Evolutionary conservation across 2,797 vertebrate species (phyloP), one percentile per base, ranked within the genome.

Genomic region (Peromyscus eremicus): DNA sequence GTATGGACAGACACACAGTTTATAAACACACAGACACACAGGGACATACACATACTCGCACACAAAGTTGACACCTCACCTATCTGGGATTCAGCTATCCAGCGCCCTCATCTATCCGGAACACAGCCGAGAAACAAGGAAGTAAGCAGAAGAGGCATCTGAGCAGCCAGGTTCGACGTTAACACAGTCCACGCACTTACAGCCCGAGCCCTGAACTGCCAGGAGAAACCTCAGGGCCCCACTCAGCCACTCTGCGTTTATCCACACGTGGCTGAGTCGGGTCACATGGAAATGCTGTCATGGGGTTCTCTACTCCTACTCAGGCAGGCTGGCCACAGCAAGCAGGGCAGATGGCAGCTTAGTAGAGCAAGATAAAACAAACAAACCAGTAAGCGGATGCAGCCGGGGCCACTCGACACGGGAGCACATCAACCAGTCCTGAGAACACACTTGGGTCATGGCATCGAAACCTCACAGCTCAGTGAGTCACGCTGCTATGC

Each of bases 41-140:
- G 19, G 34, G 14, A 97, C 83, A 40, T 57, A 97, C 92, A 97
- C 91, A 71, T 60, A 97, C 87, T 96, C 86, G 94, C 96, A 97
- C 96, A 97, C 93, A 68, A 96, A 97, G 85, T 97, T 96, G 96
- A 98, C 97, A 98, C 97, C 97, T 98, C 97, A 98, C 97, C 97
- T 97, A 98, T 97, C 97, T 97, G 97, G 97, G 92, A 97, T 96
- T 98, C 97, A 97, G 97, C 97, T 98, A 98, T 98, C 95, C 97
- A 98, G 97, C 97, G 97, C 97, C 97, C 97, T 98, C 98, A 97
- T 97, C 97, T 97, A 97, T 97, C 95, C 97, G 97, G 97, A 96
- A 97, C 97, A 97, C 96, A 98, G 97, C 96, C 96, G 96, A 98
- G 97, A 96, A 97, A 96, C 97, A 97, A 97, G 97, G 96, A 97